Evolutionary conservation across 1,140 invertebrate genomes (phyloP).

Genomic region (Zaprionus inermis): DNA sequence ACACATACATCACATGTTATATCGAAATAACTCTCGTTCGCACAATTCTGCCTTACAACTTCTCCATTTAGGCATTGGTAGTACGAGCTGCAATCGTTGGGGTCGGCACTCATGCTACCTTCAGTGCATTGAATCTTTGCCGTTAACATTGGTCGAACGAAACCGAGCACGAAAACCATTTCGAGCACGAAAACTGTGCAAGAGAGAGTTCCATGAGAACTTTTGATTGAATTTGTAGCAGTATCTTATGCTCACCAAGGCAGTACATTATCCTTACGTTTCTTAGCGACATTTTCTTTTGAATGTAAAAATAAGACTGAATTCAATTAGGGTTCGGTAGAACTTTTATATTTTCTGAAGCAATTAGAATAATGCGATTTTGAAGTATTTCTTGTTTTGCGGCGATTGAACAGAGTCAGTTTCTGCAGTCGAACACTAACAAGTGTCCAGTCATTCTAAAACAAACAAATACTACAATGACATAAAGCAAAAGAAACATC

Average conservation of each 20-base stretch:
- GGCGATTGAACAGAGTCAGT: conserved; percentile 36
- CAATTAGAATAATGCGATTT: conserved; percentile 33
- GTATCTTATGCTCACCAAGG: conserved; percentile 38
- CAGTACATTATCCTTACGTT: conserved; percentile 16
- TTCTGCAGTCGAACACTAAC: conserved; percentile 17
- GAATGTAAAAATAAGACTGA: conserved; percentile 4
- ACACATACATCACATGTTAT: conserved; percentile 45
- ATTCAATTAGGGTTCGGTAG: no score
- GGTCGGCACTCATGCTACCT: conserved; percentile 35
- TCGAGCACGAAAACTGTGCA: conserved; percentile 29
- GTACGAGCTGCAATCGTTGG: conserved; percentile 47
- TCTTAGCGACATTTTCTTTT: conserved; percentile 37
- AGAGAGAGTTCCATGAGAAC: background rate
- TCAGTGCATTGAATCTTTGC: conserved; percentile 15
- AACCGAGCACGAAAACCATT: conserved; percentile 1
- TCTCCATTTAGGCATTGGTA: conserved; percentile 51
- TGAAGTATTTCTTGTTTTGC: background rate
- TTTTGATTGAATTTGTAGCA: background rate
- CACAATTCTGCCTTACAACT: conserved; percentile 29
- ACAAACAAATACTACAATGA: conserved; percentile 18
- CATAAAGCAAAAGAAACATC: background rate
- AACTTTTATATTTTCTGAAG: conserved; percentile 48
- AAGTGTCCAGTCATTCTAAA: conserved; percentile 30
- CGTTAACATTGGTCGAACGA: background rate
- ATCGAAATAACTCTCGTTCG: conserved; percentile 51